Evolutionary conservation across 2,888 invertebrate species (phyloP).

Genomic region (Melipona bicolor): DNA sequence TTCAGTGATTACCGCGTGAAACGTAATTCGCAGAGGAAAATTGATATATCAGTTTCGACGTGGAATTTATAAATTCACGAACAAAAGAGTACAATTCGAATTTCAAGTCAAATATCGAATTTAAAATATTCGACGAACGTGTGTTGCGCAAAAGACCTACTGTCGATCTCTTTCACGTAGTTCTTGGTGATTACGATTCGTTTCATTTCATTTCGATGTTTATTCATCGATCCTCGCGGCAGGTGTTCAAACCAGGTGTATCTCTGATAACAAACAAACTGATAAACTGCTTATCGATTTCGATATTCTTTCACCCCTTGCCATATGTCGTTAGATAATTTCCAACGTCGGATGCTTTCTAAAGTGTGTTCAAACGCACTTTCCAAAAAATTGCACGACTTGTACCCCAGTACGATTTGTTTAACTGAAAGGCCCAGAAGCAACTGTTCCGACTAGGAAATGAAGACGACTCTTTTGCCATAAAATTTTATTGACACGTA

Average conservation of each 20-base stretch:
- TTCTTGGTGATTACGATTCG: not conserved
- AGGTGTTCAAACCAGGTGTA: not conserved
- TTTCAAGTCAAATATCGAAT: not conserved
- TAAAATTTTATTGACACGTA: too few relatives aligned
- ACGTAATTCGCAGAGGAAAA: not conserved
- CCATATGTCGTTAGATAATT: not conserved
- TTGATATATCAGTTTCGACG: not conserved
- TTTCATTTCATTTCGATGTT: not conserved
- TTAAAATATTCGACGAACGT: not conserved
- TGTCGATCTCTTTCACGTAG: not conserved
- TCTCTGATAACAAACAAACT: not conserved
- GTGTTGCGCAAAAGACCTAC: too few relatives aligned
- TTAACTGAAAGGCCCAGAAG: too few relatives aligned
- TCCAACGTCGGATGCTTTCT: not conserved
- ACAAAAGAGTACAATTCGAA: too few relatives aligned
- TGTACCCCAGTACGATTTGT: too few relatives aligned
- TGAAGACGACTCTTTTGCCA: too few relatives aligned
- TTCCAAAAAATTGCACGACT: too few relatives aligned
- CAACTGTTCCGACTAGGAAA: too few relatives aligned
- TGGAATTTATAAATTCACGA: too few relatives aligned
- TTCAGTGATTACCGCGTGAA: constrained; percentile 5
- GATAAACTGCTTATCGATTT: constrained; percentile 5
- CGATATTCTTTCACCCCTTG: not conserved
- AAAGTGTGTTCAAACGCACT: too few relatives aligned
- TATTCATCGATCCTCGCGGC: not conserved